Evolutionary conservation across 92 coral and sea anemone genomes (phyloP), one percentile per base, ranked within the genome.

Genomic region (Phenganax stokvisi): DNA sequence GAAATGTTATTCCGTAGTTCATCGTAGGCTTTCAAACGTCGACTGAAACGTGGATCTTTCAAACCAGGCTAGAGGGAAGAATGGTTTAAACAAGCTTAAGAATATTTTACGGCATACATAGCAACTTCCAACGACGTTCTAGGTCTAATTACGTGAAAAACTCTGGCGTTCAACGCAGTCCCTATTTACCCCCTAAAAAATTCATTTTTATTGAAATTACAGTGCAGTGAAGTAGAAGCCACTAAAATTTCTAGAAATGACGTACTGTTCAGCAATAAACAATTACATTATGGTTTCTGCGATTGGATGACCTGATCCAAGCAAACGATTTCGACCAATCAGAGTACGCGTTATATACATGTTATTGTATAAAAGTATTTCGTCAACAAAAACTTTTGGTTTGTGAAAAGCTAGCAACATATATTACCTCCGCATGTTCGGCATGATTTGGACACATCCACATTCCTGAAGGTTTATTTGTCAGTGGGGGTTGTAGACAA

Each of bases 391-490:
- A 20, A 20, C 25, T 20, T 20, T 20, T 20, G 25, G 47, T 37
- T 37, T 37, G 47, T 37, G 5, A 1, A 37, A 37, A 37, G 47
- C 47, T 37, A 37, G 47, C 47, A 59, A 25, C 0, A 10, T 0
- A 7, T 10, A 47, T 16, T 83, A 92, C 98, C 96, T 92, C 94
- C 9, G 97, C 97, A 85, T 94, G 98, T 79, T 94, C 99, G 8
- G 99, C 97, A 80, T 96, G 99, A 84, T 96, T 96, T 31, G 99
- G 97, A 75, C 97, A 96, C 98, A 94, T 94, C 98, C 98, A 94
- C 98, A 94, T 94, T 51, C 98, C 98, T 54, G 88, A 79, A 0
- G 98, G 98, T 61, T 82, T 86, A 67, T 96, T 94, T 27, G 98
- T 94, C 30, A 94, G 90, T 0, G 98, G 98, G 10, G 98, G 98